These are phyloP conservation scores for Microplitis mediator DNA, from an alignment of 1,140 invertebrate genomes.

Conservation along the genomic window DNA sequence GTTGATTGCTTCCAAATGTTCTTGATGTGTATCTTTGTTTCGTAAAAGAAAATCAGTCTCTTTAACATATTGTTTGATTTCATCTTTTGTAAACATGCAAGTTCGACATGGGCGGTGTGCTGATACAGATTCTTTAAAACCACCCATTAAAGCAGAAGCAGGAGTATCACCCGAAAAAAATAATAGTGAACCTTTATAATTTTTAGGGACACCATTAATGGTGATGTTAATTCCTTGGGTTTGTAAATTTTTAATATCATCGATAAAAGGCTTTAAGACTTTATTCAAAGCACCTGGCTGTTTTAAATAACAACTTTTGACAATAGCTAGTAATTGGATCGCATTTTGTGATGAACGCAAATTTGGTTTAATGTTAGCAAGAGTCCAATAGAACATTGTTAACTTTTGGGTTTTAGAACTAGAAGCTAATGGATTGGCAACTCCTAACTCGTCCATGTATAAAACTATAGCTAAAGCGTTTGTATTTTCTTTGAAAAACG, in stretches of 20 bases:
- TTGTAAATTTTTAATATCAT: conserved; percentile 25
- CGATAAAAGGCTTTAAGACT: conserved; percentile 11
- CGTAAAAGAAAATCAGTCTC: conserved; percentile 18
- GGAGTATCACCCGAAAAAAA: conserved; percentile 32
- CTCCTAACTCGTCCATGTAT: conserved; percentile 33
- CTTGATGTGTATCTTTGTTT: conserved; percentile 19
- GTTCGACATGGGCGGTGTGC: conserved; percentile 27
- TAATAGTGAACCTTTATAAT: conserved; percentile 34
- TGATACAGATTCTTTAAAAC: conserved; percentile 33
- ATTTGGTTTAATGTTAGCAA: conserved; percentile 30
- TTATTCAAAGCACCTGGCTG: conserved; percentile 2
- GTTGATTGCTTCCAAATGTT: conserved; percentile 18
- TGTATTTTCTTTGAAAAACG: conserved; percentile 30
- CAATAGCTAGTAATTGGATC: conserved; percentile 20
- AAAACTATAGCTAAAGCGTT: conserved; percentile 31
- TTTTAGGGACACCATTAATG: not conserved
- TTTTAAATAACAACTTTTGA: conserved; percentile 18
- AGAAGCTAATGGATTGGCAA: conserved; percentile 25
- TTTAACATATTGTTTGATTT: conserved; percentile 9
- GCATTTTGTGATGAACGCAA: conserved; percentile 18
- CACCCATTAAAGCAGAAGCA: conserved; percentile 30
- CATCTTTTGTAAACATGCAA: conserved; percentile 25
- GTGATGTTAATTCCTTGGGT: conserved; percentile 22
- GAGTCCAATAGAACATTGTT: conserved; percentile 35
- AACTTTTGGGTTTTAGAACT: conserved; percentile 26